A percentile compares a stretch with the other conserved stretches of the same genome.
phyloP scores from a whole-genome alignment of 2,888 invertebrate genomes.

The Sialis lutaria region DNA sequence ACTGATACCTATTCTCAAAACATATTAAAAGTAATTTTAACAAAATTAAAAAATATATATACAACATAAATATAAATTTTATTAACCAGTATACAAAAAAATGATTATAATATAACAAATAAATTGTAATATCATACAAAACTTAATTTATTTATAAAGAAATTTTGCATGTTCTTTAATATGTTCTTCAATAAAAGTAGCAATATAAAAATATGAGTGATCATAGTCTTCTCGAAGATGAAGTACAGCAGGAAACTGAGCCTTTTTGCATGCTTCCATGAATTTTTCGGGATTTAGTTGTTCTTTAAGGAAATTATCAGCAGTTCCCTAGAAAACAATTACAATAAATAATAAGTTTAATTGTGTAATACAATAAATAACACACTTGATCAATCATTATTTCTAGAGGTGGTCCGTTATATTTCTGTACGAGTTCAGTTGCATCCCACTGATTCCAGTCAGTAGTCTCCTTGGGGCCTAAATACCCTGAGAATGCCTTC shows the following conservation, averaged over 20 bases:
- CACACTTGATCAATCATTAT: constrained; percentile 78
- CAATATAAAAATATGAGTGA: constrained; percentile 87
- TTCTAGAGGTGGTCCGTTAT: constrained; percentile 66
- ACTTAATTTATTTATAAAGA: no score
- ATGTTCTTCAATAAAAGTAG: constrained; percentile 85
- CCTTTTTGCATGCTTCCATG: constrained; percentile 49
- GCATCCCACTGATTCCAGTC: constrained; percentile 80
- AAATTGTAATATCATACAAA: no score
- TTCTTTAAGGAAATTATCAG: constrained; percentile 57
- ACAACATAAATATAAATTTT: no score
- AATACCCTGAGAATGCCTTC: constrained; percentile 68
- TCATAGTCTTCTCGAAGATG: constrained; percentile 76
- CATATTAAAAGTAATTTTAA: no score
- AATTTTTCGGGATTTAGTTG: constrained; percentile 77
- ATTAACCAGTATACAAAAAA: no score
- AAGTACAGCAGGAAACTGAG: constrained; percentile 42
- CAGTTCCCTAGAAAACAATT: constrained; percentile 45
- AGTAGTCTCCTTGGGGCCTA: constrained; percentile 44
- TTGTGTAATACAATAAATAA: background rate
- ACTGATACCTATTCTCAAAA: no score
- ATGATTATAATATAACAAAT: no score
- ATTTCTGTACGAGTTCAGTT: constrained; percentile 59
- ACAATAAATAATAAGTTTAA: background rate
- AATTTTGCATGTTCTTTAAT: constrained; percentile 74
- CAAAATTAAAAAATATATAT: no score